phyloP scores from a whole-genome alignment of 2,797 vertebrate genomes.

The Danio choprae region DNA sequence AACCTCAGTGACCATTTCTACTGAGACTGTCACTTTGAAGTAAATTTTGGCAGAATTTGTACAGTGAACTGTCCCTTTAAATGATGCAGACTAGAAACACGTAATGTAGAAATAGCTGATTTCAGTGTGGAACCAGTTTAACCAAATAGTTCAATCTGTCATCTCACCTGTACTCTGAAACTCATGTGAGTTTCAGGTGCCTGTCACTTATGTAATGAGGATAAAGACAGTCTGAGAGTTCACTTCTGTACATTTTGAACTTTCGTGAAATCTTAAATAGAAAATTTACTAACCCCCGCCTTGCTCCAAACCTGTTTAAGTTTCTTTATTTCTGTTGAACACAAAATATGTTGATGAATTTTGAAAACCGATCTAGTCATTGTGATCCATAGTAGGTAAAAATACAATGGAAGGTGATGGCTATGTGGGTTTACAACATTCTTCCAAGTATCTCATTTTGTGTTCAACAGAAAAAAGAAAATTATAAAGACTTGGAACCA shows the following conservation, averaged over 20 bases:
- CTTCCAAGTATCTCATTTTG: too few species aligned
- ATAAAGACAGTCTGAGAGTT: not conserved
- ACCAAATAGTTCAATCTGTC: conserved; percentile 33
- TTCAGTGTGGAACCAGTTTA: conserved; percentile 51
- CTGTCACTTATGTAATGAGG: not conserved
- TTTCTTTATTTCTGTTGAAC: too few species aligned
- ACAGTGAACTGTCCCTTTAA: not conserved
- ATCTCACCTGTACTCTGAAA: conserved; percentile 1
- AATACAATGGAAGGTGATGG: too few species aligned
- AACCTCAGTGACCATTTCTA: not conserved
- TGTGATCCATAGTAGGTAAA: too few species aligned
- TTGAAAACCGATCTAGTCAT: too few species aligned
- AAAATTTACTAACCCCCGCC: not conserved
- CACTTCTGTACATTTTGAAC: not conserved
- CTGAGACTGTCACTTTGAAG: not conserved
- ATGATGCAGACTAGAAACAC: not conserved
- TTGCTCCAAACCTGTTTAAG: too few species aligned
- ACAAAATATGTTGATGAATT: too few species aligned
- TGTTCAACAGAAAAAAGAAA: not conserved
- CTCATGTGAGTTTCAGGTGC: conserved; percentile 6
- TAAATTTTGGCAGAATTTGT: not conserved
- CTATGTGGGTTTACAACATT: too few species aligned
- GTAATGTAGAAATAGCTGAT: conserved; percentile 12
- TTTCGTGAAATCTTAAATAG: not conserved
- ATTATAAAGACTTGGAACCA: not conserved